Evolutionary conservation across 2,888 invertebrate genomes (phyloP).

Genomic region (Neuroscelio doddi): DNA sequence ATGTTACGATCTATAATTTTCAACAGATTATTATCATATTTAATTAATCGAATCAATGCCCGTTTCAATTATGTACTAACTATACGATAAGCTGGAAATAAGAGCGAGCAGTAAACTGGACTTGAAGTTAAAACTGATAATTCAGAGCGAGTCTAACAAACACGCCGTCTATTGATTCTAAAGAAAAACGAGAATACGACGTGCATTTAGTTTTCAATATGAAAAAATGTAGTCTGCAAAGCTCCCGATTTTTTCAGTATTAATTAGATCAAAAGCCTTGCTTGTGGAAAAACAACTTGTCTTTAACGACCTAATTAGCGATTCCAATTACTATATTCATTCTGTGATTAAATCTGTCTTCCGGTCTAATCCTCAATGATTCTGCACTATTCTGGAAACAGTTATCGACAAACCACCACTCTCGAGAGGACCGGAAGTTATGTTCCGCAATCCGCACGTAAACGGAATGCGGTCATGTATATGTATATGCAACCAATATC

Average conservation of each 20-base stretch:
- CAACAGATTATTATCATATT: too few relatives aligned
- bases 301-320: constrained; percentile 32
- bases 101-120: too few relatives aligned
- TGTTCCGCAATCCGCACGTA: constrained; percentile 58
- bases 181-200: too few relatives aligned
- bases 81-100: too few relatives aligned
- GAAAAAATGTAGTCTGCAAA: constrained; percentile 1
- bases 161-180: too few relatives aligned
- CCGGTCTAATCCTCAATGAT: constrained; percentile 31
- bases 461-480: constrained; percentile 47
- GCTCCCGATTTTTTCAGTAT: constrained; percentile 8
- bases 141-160: too few relatives aligned
- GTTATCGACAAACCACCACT: constrained; percentile 47
- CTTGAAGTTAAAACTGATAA: too few relatives aligned
- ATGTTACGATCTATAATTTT: too few relatives aligned
- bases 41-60: too few relatives aligned
- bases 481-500: constrained; percentile 33
- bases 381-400: constrained; percentile 28
- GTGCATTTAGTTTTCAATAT: background rate
- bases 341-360: constrained; percentile 25
- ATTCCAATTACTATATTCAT: constrained; percentile 32
- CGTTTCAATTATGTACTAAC: too few relatives aligned
- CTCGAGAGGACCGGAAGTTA: constrained; percentile 44
- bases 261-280: constrained; percentile 14
- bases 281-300: constrained; percentile 13